Evolutionary conservation across 2,888 invertebrate species (phyloP).

Genomic region (Chymomyza procnemis): DNA sequence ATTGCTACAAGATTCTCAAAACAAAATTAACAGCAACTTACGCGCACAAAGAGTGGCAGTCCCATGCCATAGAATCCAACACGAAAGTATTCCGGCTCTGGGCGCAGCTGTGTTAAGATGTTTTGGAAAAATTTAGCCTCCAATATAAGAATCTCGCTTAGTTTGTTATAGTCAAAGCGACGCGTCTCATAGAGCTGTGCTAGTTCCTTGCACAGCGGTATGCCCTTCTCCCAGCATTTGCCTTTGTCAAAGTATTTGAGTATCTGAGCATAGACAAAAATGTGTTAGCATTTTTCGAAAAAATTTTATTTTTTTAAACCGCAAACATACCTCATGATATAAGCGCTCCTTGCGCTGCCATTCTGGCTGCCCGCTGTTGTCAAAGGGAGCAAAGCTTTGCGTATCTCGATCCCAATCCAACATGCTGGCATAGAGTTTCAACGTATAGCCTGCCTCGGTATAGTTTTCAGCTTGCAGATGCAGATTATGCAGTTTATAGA

Average conservation of each 20-base stretch:
- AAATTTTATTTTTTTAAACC: no score
- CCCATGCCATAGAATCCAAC: conserved; percentile 97
- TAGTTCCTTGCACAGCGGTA: conserved; percentile 93
- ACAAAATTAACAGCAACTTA: conserved; percentile 78
- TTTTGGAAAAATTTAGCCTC: conserved; percentile 95
- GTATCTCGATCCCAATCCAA: conserved; percentile 88
- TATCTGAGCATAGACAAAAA: conserved; percentile 80
- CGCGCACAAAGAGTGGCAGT: conserved; percentile 95
- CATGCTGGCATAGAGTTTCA: conserved; percentile 95
- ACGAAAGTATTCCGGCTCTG: conserved; percentile 96
- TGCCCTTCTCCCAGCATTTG: conserved; percentile 98
- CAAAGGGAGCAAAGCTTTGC: conserved; percentile 81
- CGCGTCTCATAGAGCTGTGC: conserved; percentile 91
- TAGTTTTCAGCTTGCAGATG: conserved; percentile 95
- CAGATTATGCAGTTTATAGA: conserved; percentile 95
- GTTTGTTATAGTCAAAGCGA: conserved; percentile 91
- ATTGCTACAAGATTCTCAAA: neutral
- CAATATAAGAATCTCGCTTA: conserved; percentile 89
- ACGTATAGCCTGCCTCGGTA: conserved; percentile 95
- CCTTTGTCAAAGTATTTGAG: conserved; percentile 95
- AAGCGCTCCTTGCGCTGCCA: conserved; percentile 94
- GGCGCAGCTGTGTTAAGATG: conserved; percentile 90
- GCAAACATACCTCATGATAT: conserved; percentile 82
- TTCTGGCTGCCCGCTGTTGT: conserved; percentile 88
- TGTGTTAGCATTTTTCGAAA: no score